Conservation (phyloP, 2,113 vertebrate species). For the Peromyscus leucopus region DNA sequence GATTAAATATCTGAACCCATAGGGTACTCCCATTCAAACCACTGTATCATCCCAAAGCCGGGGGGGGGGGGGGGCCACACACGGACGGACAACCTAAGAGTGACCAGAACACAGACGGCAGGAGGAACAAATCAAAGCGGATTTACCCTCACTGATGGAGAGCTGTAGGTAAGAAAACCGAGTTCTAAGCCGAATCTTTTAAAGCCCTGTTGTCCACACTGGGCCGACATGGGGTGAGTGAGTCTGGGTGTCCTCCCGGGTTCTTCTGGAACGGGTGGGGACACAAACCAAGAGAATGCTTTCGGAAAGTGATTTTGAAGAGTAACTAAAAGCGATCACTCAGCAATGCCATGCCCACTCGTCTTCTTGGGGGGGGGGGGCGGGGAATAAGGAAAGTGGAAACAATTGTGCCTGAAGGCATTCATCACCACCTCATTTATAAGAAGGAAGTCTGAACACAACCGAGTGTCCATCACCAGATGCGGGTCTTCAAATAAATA, state of each 20-base stretch:
- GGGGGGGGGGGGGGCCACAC: no score
- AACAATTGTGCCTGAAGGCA: background rate
- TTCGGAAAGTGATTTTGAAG: background rate
- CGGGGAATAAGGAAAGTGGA: background rate
- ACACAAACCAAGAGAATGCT: accelerated
- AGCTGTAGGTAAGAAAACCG: background rate
- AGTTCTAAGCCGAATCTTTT: no score
- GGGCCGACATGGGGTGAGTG: background rate
- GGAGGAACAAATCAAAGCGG: no score
- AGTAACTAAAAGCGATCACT: background rate
- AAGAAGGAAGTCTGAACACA: background rate
- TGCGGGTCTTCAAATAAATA: slow-evolving; percentile 6
- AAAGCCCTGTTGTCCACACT: accelerated
- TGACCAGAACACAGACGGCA: background rate
- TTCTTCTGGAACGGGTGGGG: background rate
- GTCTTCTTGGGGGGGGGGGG: background rate
- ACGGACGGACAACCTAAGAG: no score
- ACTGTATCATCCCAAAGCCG: background rate
- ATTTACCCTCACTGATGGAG: no score
- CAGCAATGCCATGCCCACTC: background rate
- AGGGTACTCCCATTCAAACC: background rate
- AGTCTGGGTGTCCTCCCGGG: accelerated
- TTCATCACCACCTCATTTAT: background rate
- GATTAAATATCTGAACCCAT: background rate
- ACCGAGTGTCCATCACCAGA: background rate